These are phyloP conservation scores for Vombatus ursinus DNA, from an alignment of 2,113 vertebrate species.

Conservation along the genomic window DNA sequence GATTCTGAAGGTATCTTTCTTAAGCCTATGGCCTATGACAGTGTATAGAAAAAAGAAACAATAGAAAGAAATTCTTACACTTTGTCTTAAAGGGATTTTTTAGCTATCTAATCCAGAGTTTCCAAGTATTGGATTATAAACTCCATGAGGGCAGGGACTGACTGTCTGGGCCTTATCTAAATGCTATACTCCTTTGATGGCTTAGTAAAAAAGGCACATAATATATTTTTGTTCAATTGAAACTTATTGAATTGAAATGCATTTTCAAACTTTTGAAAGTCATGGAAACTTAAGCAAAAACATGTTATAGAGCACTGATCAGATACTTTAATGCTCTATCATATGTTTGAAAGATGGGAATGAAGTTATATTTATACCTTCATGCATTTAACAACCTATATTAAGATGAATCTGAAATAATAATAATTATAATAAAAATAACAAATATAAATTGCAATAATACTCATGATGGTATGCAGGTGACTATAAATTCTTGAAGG, in stretches of 20 bases:
- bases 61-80: background rate
- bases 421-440: background rate
- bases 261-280: background rate
- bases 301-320: background rate
- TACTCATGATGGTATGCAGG: background rate
- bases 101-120: background rate
- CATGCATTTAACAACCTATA: background rate
- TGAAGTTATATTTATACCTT: background rate
- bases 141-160: background rate
- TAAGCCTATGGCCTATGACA: background rate
- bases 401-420: background rate
- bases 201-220: background rate
- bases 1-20: background rate
- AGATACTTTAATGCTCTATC: background rate
- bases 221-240: background rate
- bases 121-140: background rate
- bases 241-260: background rate
- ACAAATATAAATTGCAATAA: background rate
- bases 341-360: background rate
- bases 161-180: background rate
- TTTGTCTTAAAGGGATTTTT: background rate
- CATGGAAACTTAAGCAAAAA: background rate
- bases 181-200: background rate
- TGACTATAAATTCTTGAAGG: background rate
- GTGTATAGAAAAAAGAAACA: background rate